Conservation (phyloP, 2,113 vertebrate genomes). For the Stigmatopora nigra region DNA sequence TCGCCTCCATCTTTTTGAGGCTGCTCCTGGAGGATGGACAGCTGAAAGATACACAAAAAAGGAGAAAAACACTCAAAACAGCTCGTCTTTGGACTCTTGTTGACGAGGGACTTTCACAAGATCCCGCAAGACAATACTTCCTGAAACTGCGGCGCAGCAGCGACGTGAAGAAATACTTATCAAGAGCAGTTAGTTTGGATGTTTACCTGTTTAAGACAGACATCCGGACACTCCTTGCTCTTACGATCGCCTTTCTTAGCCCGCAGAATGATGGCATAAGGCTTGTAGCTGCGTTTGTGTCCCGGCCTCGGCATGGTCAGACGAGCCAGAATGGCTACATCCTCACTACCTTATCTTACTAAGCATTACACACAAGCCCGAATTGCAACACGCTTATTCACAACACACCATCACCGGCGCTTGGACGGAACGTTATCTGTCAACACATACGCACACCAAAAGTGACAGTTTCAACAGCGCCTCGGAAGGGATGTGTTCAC, state of each 20-base stretch:
- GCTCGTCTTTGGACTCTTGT: not conserved
- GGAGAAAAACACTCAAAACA: not conserved
- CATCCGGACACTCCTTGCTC: slow-evolving; percentile 60
- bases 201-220: slow-evolving; percentile 74
- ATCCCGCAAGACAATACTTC: slow-evolving; percentile 60
- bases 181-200: not conserved
- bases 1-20: slow-evolving; percentile 77
- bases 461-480: not conserved
- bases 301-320: slow-evolving; percentile 66
- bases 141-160: slow-evolving; percentile 56
- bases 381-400: not conserved
- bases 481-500: slow-evolving; percentile 2
- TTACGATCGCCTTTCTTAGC: slow-evolving; percentile 50
- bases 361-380: not conserved
- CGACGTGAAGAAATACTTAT: slow-evolving; percentile 3
- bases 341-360: not conserved
- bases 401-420: slow-evolving; percentile 1
- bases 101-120: slow-evolving; percentile 57
- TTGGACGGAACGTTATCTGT: not conserved
- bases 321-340: slow-evolving; percentile 10
- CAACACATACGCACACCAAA: not conserved
- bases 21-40: slow-evolving; percentile 74
- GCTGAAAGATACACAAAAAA: slow-evolving; percentile 27
- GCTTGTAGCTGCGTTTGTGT: slow-evolving; percentile 73
- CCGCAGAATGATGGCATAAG: slow-evolving; percentile 60